Conservation (phyloP, 2,113 vertebrate genomes). For the Bos taurus region DNA sequence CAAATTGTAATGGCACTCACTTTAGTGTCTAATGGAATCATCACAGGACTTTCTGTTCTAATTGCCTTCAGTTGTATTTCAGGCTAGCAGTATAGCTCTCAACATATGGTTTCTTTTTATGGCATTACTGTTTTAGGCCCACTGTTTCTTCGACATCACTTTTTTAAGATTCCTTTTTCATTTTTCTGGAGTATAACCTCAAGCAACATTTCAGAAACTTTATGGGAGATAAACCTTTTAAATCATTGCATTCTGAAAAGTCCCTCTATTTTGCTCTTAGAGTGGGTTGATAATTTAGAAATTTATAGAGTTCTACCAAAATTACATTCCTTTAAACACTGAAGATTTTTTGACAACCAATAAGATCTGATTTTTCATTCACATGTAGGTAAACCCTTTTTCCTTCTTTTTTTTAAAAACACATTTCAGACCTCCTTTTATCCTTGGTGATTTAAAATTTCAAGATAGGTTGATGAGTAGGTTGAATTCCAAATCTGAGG, state of each 20-base stretch:
- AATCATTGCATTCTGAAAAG: not conserved
- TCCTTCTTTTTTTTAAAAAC: not conserved
- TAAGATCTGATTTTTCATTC: not conserved
- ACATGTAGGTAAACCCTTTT: not conserved
- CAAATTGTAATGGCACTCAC: not conserved
- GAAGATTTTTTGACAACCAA: not conserved
- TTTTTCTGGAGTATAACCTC: not conserved
- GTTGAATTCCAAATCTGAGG: not conserved
- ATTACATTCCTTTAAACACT: not conserved
- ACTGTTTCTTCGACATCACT: not conserved
- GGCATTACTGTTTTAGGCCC: not conserved
- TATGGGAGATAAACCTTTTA: not conserved
- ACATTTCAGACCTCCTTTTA: not conserved
- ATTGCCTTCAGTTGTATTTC: not conserved
- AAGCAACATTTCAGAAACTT: not conserved
- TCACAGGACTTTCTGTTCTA: not conserved
- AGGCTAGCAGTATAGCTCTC: not conserved
- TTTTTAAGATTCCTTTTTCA: not conserved
- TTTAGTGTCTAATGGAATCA: not conserved
- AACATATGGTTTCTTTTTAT: not conserved
- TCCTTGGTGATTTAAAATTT: not conserved
- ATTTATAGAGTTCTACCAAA: not conserved
- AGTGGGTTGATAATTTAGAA: not conserved
- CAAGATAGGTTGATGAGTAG: not conserved
- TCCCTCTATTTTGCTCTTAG: not conserved